Conservation (phyloP, 2,888 invertebrate genomes). For the Ephialtes manifestator region DNA sequence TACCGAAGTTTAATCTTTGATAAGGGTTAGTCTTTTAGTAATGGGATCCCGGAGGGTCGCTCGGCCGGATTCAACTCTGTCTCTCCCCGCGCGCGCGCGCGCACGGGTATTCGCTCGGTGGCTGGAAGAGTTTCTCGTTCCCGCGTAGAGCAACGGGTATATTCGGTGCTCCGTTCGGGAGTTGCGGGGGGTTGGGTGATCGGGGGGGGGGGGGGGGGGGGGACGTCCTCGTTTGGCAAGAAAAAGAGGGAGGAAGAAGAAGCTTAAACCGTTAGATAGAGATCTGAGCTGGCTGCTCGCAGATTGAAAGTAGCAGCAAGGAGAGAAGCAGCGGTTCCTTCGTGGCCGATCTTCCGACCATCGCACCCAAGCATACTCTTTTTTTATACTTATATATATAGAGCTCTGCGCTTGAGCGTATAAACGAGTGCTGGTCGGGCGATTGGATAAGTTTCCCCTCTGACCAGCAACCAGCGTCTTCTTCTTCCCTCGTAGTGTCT, state of each 20-base stretch:
- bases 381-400: constrained; percentile 43
- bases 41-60: constrained; percentile 84
- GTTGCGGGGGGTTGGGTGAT: constrained; percentile 39
- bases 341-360: constrained; percentile 62
- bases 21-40: constrained; percentile 87
- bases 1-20: constrained; percentile 88
- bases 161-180: constrained; percentile 19
- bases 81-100: constrained; percentile 68
- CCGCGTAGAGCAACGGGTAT: constrained; percentile 37
- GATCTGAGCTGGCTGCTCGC: constrained; percentile 83
- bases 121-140: constrained; percentile 47
- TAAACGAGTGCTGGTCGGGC: constrained; percentile 68
- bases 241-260: constrained; percentile 71
- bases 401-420: constrained; percentile 52
- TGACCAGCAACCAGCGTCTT: constrained; percentile 60
- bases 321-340: constrained; percentile 69
- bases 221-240: constrained; percentile 65
- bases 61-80: constrained; percentile 70
- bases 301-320: constrained; percentile 82
- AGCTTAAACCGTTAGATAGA: constrained; percentile 86
- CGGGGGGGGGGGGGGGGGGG: constrained; percentile 55
- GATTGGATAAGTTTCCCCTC: constrained; percentile 85
- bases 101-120: constrained; percentile 51
- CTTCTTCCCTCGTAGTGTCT: constrained; percentile 25
- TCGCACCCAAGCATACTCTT: constrained; percentile 50